These are phyloP conservation scores for Nephrotoma flavescens DNA, from an alignment of 2,888 invertebrate genomes.

Conservation along the genomic window DNA sequence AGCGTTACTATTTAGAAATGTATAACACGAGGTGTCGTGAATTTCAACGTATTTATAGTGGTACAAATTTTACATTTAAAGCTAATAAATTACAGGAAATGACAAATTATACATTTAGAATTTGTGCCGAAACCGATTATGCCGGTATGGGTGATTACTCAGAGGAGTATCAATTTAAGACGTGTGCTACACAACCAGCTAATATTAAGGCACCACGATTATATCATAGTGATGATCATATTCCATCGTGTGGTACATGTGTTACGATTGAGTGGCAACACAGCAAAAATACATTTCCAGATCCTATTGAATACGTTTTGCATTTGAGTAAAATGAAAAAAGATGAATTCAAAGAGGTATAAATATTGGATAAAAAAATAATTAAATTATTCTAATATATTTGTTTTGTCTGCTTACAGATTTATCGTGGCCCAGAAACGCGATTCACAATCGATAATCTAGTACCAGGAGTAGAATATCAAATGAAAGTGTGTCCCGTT, in stretches of 20 bases:
- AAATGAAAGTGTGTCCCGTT: conserved; percentile 63
- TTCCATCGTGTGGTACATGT: background rate
- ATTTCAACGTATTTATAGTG: conserved; percentile 61
- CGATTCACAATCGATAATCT: conserved; percentile 50
- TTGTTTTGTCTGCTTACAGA: conserved; percentile 30
- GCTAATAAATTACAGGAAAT: conserved; percentile 70
- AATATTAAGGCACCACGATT: conserved; percentile 59
- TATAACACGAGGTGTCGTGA: conserved; percentile 48
- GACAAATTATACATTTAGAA: conserved; percentile 68
- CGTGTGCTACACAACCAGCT: conserved; percentile 66
- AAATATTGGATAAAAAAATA: conserved; percentile 10
- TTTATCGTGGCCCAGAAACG: conserved; percentile 49
- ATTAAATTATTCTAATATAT: background rate
- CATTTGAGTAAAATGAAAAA: conserved; percentile 48
- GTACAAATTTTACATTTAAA: conserved; percentile 59
- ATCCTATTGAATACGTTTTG: conserved; percentile 59
- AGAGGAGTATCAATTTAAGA: conserved; percentile 50
- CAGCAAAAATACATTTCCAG: conserved; percentile 41
- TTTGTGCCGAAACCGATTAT: conserved; percentile 66
- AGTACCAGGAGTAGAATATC: conserved; percentile 60
- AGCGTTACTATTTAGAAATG: conserved; percentile 73
- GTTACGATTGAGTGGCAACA: conserved; percentile 48
- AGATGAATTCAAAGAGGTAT: conserved; percentile 47
- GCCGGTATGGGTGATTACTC: conserved; percentile 75
- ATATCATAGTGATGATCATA: conserved; percentile 18